These are phyloP conservation scores for Fragum sueziense DNA, from an alignment of 2,888 invertebrate species.

Conservation along the genomic window DNA sequence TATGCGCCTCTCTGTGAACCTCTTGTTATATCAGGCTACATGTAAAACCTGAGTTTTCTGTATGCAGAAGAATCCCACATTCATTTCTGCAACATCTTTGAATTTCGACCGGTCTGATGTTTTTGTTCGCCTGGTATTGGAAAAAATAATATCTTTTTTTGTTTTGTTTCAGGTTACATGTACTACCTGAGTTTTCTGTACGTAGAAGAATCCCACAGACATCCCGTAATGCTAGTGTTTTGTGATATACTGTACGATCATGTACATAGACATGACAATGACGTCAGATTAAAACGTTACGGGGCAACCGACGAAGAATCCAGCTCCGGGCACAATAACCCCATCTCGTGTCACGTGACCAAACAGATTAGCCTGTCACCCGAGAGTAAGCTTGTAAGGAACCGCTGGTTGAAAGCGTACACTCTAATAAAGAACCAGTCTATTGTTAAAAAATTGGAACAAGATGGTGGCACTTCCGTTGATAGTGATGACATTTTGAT, in stretches of 20 bases:
- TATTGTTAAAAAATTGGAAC: constrained; percentile 6
- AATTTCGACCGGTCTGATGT: no score
- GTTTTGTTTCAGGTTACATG: constrained; percentile 55
- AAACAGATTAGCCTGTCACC: constrained; percentile 2
- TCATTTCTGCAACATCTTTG: no score
- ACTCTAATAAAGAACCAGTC: constrained; percentile 43
- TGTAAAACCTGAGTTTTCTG: constrained; percentile 59
- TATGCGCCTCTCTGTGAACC: no score
- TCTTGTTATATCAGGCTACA: constrained; percentile 53
- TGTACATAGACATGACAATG: constrained; percentile 7
- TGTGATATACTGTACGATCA: constrained; percentile 56
- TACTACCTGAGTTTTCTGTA: constrained; percentile 60
- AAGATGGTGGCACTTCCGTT: constrained; percentile 17
- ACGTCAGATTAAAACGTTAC: background rate
- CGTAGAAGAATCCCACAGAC: constrained; percentile 61
- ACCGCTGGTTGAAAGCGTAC: constrained; percentile 56
- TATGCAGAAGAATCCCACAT: constrained; percentile 60
- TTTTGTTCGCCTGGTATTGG: no score
- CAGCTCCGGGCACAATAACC: background rate
- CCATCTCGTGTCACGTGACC: background rate
- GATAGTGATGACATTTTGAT: constrained; percentile 5
- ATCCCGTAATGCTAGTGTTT: constrained; percentile 63
- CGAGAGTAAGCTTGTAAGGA: constrained; percentile 5
- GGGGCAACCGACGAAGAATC: background rate
- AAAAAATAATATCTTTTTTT: no score